A percentile compares a stretch with the other conserved stretches of the same genome.
Conservation (phyloP, 2,888 invertebrate species). For the Thalpophila matura region DNA sequence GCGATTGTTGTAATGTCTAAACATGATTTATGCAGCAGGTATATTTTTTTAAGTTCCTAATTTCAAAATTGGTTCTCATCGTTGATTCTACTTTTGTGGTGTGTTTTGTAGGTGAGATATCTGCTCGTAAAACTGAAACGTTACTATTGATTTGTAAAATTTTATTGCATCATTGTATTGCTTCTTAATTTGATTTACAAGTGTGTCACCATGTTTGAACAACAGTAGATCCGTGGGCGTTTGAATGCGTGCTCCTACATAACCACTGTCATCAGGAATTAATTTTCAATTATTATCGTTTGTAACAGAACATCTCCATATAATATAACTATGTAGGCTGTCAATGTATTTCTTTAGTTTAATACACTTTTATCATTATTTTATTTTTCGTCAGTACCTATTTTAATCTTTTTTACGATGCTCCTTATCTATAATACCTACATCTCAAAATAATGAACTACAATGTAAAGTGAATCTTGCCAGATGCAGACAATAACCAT, state of each 20-base stretch:
- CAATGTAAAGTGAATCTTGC: constrained; percentile 11
- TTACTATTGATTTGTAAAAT: constrained; percentile 17
- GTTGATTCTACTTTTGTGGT: constrained; percentile 34
- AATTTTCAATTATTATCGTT: constrained; percentile 48
- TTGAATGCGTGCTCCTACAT: constrained; percentile 38
- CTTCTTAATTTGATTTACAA: constrained; percentile 62
- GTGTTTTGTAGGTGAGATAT: constrained; percentile 4
- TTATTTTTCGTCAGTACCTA: constrained; percentile 1
- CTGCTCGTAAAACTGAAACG: constrained; percentile 17
- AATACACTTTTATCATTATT: neutral
- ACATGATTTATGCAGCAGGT: neutral
- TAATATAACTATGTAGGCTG: constrained; percentile 20
- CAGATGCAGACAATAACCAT: constrained; percentile 15
- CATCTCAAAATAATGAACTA: neutral
- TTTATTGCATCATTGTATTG: constrained; percentile 41
- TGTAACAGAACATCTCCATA: constrained; percentile 6
- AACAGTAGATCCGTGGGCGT: constrained; percentile 52
- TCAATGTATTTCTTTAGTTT: neutral
- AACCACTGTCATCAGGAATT: constrained; percentile 49
- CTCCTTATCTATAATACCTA: constrained; percentile 1
- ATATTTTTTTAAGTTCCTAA: constrained; percentile 23
- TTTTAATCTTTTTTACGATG: neutral
- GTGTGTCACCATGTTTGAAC: constrained; percentile 51
- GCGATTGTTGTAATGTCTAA: constrained; percentile 23
- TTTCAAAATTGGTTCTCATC: constrained; percentile 30